These are phyloP conservation scores for Pyralis farinalis DNA, from an alignment of 2,888 invertebrate genomes.

Conservation along the genomic window DNA sequence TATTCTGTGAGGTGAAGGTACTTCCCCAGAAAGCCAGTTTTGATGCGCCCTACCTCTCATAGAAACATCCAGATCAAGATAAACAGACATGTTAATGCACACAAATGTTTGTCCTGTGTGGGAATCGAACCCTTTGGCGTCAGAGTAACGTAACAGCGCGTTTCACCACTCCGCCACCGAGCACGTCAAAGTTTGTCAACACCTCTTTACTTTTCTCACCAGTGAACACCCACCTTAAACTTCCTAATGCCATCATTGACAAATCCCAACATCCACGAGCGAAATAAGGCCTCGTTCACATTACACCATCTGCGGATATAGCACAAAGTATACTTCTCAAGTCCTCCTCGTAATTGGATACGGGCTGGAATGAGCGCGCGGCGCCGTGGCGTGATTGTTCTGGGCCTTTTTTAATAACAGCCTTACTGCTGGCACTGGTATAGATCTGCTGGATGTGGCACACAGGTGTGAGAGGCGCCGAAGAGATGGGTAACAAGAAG, in stretches of 20 bases:
- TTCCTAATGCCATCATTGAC: conserved; percentile 4
- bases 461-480: too few species aligned
- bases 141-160: too few species aligned
- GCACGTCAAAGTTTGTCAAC: too few species aligned
- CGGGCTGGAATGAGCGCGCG: conserved; percentile 54
- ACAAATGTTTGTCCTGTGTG: too few species aligned
- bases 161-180: too few species aligned
- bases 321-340: conserved; percentile 17
- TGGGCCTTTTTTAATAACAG: conserved; percentile 67
- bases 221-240: not conserved
- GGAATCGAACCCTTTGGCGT: too few species aligned
- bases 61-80: too few species aligned
- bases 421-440: conserved; percentile 27
- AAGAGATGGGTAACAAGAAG: too few species aligned
- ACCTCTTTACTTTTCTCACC: not conserved
- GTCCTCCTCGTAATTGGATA: conserved; percentile 55
- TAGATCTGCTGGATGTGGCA: conserved; percentile 13
- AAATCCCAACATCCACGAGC: conserved; percentile 2
- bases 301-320: conserved; percentile 5
- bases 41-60: too few species aligned
- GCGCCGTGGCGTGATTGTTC: conserved; percentile 59
- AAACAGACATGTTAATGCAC: too few species aligned
- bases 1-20: too few species aligned
- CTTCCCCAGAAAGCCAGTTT: too few species aligned
- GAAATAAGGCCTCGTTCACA: conserved; percentile 7